phyloP scores from a whole-genome alignment of 1,140 invertebrate genomes.

The Hypsibius dujardini region DNA sequence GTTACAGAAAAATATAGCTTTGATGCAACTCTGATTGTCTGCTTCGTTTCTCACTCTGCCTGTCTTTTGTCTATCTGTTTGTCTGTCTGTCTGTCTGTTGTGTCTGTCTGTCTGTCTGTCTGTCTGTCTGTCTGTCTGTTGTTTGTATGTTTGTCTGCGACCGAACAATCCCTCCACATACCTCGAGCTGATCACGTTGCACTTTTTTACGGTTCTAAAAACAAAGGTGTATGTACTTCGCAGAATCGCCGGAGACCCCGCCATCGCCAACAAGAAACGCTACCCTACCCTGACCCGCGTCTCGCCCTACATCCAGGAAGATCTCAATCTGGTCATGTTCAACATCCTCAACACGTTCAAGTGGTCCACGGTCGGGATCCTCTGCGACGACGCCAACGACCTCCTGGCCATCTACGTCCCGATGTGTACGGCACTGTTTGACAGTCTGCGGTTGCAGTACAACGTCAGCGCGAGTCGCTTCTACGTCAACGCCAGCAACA shows the following conservation, averaged over 20 bases:
- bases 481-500: slow-evolving; percentile 12
- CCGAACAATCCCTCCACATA: too few species aligned
- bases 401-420: background rate
- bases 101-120: too few species aligned
- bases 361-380: background rate
- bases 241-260: slow-evolving; percentile 11
- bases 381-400: slow-evolving; percentile 16
- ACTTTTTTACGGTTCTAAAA: too few species aligned
- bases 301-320: slow-evolving; percentile 15
- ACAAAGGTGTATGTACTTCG: too few species aligned
- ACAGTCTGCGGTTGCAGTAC: background rate
- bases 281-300: slow-evolving; percentile 7
- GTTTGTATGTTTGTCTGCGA: too few species aligned
- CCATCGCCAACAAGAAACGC: slow-evolving; percentile 7
- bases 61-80: too few species aligned
- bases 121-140: too few species aligned
- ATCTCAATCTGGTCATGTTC: slow-evolving; percentile 4
- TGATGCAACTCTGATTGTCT: too few species aligned
- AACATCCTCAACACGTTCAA: background rate
- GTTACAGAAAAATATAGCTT: too few species aligned
- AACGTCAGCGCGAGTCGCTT: slow-evolving; percentile 14
- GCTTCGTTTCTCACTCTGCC: too few species aligned
- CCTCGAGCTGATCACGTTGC: too few species aligned
- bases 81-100: too few species aligned
- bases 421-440: slow-evolving; percentile 13